A percentile compares a stretch with the other conserved stretches of the same genome.
Evolutionary conservation across 2,113 vertebrate species (phyloP).

Genomic region (Triplophysa dalaica): DNA sequence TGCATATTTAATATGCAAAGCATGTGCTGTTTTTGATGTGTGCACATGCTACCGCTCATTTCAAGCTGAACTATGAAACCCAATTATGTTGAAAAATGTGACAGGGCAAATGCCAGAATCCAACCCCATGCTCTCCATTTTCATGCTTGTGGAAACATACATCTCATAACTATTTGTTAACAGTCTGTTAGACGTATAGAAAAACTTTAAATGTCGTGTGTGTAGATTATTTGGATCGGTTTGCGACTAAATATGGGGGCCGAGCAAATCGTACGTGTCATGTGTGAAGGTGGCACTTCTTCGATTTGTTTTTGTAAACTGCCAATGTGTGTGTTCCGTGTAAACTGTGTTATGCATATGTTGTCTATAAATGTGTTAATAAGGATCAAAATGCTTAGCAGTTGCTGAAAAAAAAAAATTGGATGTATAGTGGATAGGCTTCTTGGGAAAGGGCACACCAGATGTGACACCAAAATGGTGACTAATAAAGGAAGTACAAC

Average conservation of each 20-base stretch:
- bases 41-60: background rate
- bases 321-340: background rate
- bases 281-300: background rate
- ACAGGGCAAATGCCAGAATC: slow-evolving; percentile 16
- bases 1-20: slow-evolving; percentile 36
- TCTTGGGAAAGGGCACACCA: too few species aligned
- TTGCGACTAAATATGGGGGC: background rate
- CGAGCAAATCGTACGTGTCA: background rate
- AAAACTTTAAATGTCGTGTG: background rate
- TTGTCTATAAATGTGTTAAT: slow-evolving; percentile 14
- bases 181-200: background rate
- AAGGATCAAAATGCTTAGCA: background rate
- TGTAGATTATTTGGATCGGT: background rate
- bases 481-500: too few species aligned
- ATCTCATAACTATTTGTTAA: background rate
- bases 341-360: slow-evolving; percentile 10
- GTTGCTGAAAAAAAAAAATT: background rate
- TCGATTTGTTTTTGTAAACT: background rate
- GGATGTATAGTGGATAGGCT: background rate
- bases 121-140: background rate
- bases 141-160: background rate
- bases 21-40: slow-evolving; percentile 31
- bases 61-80: slow-evolving; percentile 16
- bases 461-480: too few species aligned
- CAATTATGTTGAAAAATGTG: slow-evolving; percentile 8